These are phyloP conservation scores for Orthosia gothica DNA, from an alignment of 2,888 invertebrate genomes.

Conservation along the genomic window DNA sequence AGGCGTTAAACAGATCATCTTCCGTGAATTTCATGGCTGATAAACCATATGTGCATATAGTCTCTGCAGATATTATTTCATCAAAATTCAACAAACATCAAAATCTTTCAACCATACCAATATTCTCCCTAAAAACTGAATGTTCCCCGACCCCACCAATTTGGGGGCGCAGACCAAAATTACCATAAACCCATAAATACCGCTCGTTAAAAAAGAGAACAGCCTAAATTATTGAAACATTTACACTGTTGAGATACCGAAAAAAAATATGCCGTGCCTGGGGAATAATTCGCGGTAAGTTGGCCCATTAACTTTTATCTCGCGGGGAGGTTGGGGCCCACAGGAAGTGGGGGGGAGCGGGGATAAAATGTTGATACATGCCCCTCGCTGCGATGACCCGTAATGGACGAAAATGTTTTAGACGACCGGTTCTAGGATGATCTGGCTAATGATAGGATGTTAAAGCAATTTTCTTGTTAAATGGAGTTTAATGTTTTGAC, in stretches of 20 bases:
- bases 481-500: constrained; percentile 13
- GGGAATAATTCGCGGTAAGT: constrained; percentile 88
- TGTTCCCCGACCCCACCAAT: constrained; percentile 31
- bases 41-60: too few species aligned
- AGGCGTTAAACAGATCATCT: too few species aligned
- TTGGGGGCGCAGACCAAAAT: constrained; percentile 58
- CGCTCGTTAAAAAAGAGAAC: constrained; percentile 69
- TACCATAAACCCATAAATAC: constrained; percentile 72
- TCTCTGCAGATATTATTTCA: neutral
- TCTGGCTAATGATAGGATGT: constrained; percentile 16
- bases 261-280: constrained; percentile 72
- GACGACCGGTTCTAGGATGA: constrained; percentile 26
- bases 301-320: constrained; percentile 89
- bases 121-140: constrained; percentile 22
- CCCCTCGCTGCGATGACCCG: constrained; percentile 65
- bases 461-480: neutral
- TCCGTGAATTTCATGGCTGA: neutral
- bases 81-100: constrained; percentile 1
- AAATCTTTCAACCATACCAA: constrained; percentile 17
- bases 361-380: constrained; percentile 70
- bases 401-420: constrained; percentile 63
- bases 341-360: constrained; percentile 65
- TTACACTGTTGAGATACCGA: constrained; percentile 72
- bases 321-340: constrained; percentile 65
- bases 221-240: constrained; percentile 77